These are phyloP conservation scores for Epistrophe eligans DNA, from an alignment of 2,888 invertebrate genomes.

Conservation along the genomic window DNA sequence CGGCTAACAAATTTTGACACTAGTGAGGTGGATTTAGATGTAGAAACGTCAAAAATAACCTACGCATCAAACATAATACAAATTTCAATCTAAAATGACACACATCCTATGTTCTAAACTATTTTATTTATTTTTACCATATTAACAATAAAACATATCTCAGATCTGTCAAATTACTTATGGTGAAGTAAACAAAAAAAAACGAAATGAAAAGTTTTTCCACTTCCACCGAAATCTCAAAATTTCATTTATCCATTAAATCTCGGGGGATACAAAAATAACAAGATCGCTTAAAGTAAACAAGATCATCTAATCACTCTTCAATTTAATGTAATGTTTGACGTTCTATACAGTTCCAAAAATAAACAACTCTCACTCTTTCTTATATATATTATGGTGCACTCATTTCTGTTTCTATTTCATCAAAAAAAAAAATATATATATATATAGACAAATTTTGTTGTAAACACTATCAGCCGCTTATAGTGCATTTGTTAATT, in stretches of 20 bases:
- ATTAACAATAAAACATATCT: neutral
- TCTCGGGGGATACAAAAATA: neutral
- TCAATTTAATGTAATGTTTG: conserved; percentile 61
- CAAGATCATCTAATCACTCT: conserved; percentile 43
- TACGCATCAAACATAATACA: no score
- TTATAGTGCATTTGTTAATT: conserved; percentile 51
- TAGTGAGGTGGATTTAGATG: neutral
- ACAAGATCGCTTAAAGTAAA: conserved; percentile 1
- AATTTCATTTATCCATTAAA: neutral
- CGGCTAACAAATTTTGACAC: neutral
- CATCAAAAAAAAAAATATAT: conserved; percentile 6
- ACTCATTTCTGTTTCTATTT: conserved; percentile 4
- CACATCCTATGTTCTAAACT: neutral
- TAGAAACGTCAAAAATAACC: neutral
- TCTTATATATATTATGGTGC: neutral
- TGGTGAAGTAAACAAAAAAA: neutral
- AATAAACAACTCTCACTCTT: conserved; percentile 60
- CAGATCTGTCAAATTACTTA: neutral
- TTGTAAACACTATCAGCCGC: conserved; percentile 48
- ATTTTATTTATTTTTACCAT: neutral
- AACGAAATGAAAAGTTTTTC: neutral
- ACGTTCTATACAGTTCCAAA: conserved; percentile 45
- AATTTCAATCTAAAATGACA: neutral
- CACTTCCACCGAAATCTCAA: neutral
- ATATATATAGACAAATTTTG: conserved; percentile 25